Evolutionary conservation across 2,797 vertebrate genomes (phyloP).

Genomic region (Hemibagrus guttatus): DNA sequence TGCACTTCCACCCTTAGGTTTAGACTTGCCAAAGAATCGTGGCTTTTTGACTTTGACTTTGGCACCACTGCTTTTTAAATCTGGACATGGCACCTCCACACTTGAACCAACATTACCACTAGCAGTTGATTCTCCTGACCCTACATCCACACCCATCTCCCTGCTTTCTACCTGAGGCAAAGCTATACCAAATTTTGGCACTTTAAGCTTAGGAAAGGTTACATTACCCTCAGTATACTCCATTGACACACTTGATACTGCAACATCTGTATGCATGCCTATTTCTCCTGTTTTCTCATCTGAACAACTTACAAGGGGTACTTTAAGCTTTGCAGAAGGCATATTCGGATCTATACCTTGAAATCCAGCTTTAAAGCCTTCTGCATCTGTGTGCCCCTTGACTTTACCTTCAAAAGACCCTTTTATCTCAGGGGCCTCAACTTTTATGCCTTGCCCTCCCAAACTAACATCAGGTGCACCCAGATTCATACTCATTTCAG

Average conservation of each 20-base stretch:
- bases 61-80: constrained; percentile 74
- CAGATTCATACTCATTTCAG: constrained; percentile 22
- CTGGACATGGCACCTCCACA: constrained; percentile 74
- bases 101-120: constrained; percentile 65
- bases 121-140: constrained; percentile 68
- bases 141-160: constrained; percentile 75
- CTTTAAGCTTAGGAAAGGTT: constrained; percentile 85
- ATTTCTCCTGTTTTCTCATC: constrained; percentile 38
- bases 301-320: constrained; percentile 36
- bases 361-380: constrained; percentile 40
- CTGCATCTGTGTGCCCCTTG: constrained; percentile 55
- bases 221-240: constrained; percentile 75
- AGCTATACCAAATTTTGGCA: constrained; percentile 84
- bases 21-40: constrained; percentile 88
- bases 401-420: constrained; percentile 24
- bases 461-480: constrained; percentile 59
- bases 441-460: constrained; percentile 71
- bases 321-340: constrained; percentile 52
- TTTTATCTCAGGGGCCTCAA: constrained; percentile 44
- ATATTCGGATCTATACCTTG: constrained; percentile 59
- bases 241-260: constrained; percentile 55
- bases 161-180: constrained; percentile 73
- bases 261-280: constrained; percentile 59
- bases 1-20: constrained; percentile 79
- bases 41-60: constrained; percentile 89